phyloP scores from a whole-genome alignment of 2,113 vertebrate species.

The Rhizomys pruinosus region DNA sequence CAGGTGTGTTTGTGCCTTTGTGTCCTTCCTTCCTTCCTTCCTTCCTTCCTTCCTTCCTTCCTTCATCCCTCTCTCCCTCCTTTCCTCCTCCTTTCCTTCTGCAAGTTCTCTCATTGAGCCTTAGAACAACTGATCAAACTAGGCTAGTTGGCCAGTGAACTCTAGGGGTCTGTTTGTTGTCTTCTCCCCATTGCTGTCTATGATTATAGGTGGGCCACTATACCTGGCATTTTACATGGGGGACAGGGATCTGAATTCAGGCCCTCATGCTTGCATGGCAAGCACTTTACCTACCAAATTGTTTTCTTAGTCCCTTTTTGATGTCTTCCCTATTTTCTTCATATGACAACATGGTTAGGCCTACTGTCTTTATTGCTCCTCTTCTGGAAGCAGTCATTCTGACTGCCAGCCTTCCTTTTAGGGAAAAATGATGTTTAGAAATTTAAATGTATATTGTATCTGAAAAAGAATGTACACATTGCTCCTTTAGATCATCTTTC shows the following conservation, averaged over 20 bases:
- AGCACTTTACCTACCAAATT: neutral
- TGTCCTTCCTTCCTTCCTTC: no score
- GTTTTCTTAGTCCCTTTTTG: neutral
- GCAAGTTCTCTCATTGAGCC: neutral
- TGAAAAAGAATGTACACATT: slow-evolving; percentile 6
- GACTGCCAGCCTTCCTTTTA: neutral
- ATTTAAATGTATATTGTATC: slow-evolving; percentile 10
- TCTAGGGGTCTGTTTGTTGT: neutral
- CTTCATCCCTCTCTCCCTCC: no score
- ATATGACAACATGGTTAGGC: neutral
- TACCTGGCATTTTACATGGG: neutral
- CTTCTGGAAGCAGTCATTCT: slow-evolving; percentile 21
- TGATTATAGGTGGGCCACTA: neutral
- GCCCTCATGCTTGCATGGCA: neutral
- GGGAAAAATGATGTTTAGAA: neutral
- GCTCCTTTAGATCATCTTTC: slow-evolving; percentile 1
- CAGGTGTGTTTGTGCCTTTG: neutral
- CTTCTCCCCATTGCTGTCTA: neutral
- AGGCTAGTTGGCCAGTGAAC: neutral
- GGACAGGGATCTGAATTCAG: neutral
- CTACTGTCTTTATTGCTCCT: slow-evolving; percentile 43
- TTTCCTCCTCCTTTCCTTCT: neutral
- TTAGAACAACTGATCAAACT: no score
- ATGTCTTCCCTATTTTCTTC: slow-evolving; percentile 52
- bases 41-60: no score